Evolutionary conservation across 2,113 vertebrate species (phyloP), one percentile per base, ranked within the genome.

Genomic region (Rhinolophus sinicus): DNA sequence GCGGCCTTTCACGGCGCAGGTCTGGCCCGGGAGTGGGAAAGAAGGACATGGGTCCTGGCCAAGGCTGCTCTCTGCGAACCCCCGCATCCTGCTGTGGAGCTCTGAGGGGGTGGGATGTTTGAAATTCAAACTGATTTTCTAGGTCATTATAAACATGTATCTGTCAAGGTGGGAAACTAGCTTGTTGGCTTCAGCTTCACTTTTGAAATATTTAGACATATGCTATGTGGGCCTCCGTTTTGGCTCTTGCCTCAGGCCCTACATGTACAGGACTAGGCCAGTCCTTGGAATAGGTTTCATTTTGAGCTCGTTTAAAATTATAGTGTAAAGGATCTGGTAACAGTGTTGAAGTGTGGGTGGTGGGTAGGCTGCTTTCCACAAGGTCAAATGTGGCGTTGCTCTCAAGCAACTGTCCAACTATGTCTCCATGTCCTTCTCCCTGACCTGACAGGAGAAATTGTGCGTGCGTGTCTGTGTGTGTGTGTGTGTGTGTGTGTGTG

Each of bases 161-260:
- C 19, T 77, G 11, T 83, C 35, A 94, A 86, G 65, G 30, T 69
- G 77, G 19, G 73, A 86, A 87, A 47, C 40, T 21, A 65, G 35
- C 24, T 80, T 77, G 30, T 65, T 94, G 65, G 24, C 35, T 87
- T 88, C 64, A 65, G 18, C 50, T 84, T 28, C n/a, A 86, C 44
- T 92, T 93, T 62, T 40, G 33, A 58, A 70, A 47, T 77, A 86
- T 81, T 94, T 94, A 70, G 52, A 85, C 54, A n/a, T n/a, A 70
- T 47, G 38, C 30, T 35, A 65, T 60, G 2, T 72, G 33, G n/a
- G 47, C 15, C 9, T 83, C 91, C 1, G 10, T 75, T 93, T 96
- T 90, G 33, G 33, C 35, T 92, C 40, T 89, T 89, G 50, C 16
- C 40, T 30, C 9, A 47, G 26, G 22, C 12, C 19, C 52, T 77